Evolutionary conservation across 2,888 invertebrate species (phyloP).

Genomic region (Lathronympha strigana): DNA sequence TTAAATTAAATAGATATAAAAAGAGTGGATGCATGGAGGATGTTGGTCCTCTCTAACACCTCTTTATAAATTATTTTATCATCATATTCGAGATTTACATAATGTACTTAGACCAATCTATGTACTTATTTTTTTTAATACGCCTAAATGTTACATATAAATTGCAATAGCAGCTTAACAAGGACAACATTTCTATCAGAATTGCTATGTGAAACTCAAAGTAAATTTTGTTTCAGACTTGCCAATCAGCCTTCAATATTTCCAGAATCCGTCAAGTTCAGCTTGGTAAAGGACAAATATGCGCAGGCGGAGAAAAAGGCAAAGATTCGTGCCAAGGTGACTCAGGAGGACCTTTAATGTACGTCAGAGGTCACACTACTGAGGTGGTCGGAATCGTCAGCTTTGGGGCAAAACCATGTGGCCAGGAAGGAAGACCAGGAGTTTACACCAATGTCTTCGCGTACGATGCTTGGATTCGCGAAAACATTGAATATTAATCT

Average conservation of each 20-base stretch:
- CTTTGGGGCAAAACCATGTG: slow-evolving; percentile 9
- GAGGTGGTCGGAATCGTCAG: slow-evolving; percentile 26
- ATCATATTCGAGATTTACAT: too few species aligned
- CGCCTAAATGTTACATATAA: too few species aligned
- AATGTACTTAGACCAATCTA: too few species aligned
- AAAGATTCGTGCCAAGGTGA: slow-evolving; percentile 21
- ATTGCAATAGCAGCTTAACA: too few species aligned
- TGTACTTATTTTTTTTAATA: too few species aligned
- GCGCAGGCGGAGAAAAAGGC: slow-evolving; percentile 26
- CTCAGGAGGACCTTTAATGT: slow-evolving; percentile 27
- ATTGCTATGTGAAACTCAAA: not conserved
- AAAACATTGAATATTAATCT: slow-evolving; percentile 14
- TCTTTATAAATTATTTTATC: too few species aligned
- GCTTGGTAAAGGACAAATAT: slow-evolving; percentile 5
- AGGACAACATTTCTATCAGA: not conserved
- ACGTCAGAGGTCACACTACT: not conserved
- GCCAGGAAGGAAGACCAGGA: not conserved
- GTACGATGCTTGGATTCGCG: slow-evolving; percentile 23
- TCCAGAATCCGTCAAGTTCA: not conserved
- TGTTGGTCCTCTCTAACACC: too few species aligned
- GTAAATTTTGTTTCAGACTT: slow-evolving; percentile 7
- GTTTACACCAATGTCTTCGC: slow-evolving; percentile 28
- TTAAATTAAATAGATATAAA: too few species aligned
- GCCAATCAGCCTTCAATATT: slow-evolving; percentile 8
- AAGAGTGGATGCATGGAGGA: too few species aligned